Base-by-base conservation (phyloP, 92 coral and sea anemone genomes). In the Plumapathes pennacea region DNA sequence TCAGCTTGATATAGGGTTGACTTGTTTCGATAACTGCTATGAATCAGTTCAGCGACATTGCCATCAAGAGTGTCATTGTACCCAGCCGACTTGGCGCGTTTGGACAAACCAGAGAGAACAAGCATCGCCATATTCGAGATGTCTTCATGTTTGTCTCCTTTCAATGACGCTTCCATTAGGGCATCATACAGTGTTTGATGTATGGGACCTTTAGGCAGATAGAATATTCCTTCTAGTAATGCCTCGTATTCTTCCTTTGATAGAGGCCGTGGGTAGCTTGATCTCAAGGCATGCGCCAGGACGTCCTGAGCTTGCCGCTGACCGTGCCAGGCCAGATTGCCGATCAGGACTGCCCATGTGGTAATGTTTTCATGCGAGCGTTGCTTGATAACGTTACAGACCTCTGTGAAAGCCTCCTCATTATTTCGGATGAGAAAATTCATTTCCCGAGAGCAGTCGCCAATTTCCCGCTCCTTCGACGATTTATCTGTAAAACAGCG, bases 171-270 rank as follows among this genome's bases (percentile, higher is more conserved):
- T 2, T 39, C 20, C 2, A 85, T 52, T 10, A 89, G 77, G 5
- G 91, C 88, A 24, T 89, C 68, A 37, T 79, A 58, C 0, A 89
- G 83, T 5, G 50, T 31, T 17, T 48, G 55, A 60, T 84, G 84
- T 25, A 84, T 25, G 10, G 97, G 97, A 39, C 97, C 97, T 6
- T 78, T 60, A 9, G 97, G 97, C 21, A 89, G 54, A 61, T 74
- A 80, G 69, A 62, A 62, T 12, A 84, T 78, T 0, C 82, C 79
- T 43, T 71, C 72, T 1, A 89, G 62, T 5, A 89, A 71, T 1
- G 72, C 15, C 19, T 86, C 80, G 29, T 66, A 78, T 60, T 89
- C 97, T 40, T 84, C 68, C 8, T 54, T 60, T 4, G 75, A 79
- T n/a, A 89, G 69, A 22, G 79, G 79, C 31, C 81, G 70, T 0